Evolutionary conservation across 2,797 vertebrate species (phyloP).

Genomic region (Spinus olivaceus): DNA sequence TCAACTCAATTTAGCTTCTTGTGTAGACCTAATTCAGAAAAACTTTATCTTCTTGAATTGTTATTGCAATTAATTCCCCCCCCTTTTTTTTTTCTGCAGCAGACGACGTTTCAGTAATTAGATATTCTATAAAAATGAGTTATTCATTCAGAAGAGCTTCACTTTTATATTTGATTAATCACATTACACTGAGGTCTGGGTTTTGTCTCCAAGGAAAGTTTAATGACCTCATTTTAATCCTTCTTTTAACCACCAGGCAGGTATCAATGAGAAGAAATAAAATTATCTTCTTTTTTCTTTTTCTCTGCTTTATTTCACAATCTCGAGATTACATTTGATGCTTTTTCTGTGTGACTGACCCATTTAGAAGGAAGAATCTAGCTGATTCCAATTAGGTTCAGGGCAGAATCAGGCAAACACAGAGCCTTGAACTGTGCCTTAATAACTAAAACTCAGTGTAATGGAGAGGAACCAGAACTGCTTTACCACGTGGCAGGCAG

Average conservation of each 20-base stretch:
- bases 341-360: slow-evolving; percentile 6
- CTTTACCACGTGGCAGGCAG: neutral
- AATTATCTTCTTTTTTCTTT: slow-evolving; percentile 27
- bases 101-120: slow-evolving; percentile 74
- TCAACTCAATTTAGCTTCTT: slow-evolving; percentile 71
- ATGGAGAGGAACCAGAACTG: slow-evolving; percentile 32
- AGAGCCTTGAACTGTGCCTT: slow-evolving; percentile 40
- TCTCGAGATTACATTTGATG: slow-evolving; percentile 50
- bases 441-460: slow-evolving; percentile 12
- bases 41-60: slow-evolving; percentile 72
- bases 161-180: slow-evolving; percentile 76
- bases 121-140: slow-evolving; percentile 73
- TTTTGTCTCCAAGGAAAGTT: slow-evolving; percentile 67
- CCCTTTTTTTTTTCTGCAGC: slow-evolving; percentile 9
- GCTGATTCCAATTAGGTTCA: slow-evolving; percentile 33
- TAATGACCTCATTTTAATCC: slow-evolving; percentile 74
- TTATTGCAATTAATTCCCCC: slow-evolving; percentile 71
- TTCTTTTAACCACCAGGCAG: slow-evolving; percentile 56
- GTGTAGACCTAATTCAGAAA: slow-evolving; percentile 66
- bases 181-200: slow-evolving; percentile 66
- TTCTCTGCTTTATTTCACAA: neutral
- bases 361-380: slow-evolving; percentile 40
- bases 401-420: slow-evolving; percentile 45
- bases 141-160: slow-evolving; percentile 64
- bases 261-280: slow-evolving; percentile 68